Evolutionary conservation across 2,888 invertebrate genomes (phyloP).

Genomic region (Clivina fossor): DNA sequence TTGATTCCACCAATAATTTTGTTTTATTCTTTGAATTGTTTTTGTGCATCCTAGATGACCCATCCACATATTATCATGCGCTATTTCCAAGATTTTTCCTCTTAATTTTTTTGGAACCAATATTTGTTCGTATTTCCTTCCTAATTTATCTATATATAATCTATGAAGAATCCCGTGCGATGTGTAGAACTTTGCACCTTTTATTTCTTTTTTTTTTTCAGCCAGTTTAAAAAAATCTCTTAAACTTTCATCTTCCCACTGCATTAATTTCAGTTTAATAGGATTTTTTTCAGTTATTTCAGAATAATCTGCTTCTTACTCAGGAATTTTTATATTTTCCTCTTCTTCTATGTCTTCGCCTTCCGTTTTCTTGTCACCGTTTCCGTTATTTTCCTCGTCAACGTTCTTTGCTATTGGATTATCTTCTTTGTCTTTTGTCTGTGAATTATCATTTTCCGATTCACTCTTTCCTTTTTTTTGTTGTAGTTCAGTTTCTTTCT

Average conservation of each 20-base stretch:
- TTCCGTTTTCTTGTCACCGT: background rate
- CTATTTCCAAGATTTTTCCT: background rate
- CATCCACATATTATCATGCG: constrained; percentile 13
- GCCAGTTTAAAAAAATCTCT: background rate
- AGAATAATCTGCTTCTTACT: background rate
- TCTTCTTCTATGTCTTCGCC: background rate
- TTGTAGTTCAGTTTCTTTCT: no score
- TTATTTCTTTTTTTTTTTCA: background rate
- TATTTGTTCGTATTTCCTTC: background rate
- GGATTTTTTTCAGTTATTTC: background rate
- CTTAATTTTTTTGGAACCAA: constrained; percentile 1
- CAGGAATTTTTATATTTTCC: background rate
- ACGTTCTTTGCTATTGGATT: no score
- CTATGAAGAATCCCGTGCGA: background rate
- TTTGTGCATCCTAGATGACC: constrained; percentile 6
- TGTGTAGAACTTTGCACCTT: background rate
- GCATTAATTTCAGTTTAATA: background rate
- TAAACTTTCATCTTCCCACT: background rate
- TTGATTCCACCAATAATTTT: constrained; percentile 8
- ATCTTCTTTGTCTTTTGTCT: no score
- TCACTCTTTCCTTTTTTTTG: no score
- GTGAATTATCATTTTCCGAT: no score
- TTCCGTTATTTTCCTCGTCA: no score
- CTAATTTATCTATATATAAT: constrained; percentile 1
- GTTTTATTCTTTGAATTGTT: constrained; percentile 2